Evolutionary conservation across 2,888 invertebrate species (phyloP), one percentile per base, ranked within the genome.

Genomic region (Drosophila barbarae): DNA sequence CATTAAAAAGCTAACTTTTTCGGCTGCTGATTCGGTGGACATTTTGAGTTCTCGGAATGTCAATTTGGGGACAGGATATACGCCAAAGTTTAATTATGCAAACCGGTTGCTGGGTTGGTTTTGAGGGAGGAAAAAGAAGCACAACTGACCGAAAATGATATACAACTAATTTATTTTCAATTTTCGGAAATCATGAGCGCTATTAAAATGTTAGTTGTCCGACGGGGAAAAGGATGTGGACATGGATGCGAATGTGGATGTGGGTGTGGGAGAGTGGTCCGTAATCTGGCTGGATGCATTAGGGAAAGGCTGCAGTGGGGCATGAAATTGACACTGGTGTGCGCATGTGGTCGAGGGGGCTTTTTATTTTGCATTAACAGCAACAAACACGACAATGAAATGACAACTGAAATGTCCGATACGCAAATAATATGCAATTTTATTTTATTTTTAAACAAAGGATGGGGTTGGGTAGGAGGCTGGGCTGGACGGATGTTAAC

Each of bases 371-470:
- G 80, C 85, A 82, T 82, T 82, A 85, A 83, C 85, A 85, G 84
- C 83, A 82, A 83, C 80, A 80, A 84, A 77, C 72, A 79, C 79
- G 80, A 77, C 80, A 83, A 87, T 83, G 76, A 86, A 88, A 85
- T 88, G 89, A 88, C 88, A 88, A 86, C 87, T 87, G 88, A 88
- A 88, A 88, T 83, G 87, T 86, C 87, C 88, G 87, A 88, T 80
- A 69, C 80, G 77, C 80, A 79, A 79, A 85, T 83, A 84, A 82
- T 84, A 83, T 85, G 77, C 74, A 80, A 85, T 82, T 82, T 82
- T 85, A 82, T 82, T 82, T 85, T 85, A 85, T 83, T 75, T 49
- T 84, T 67, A 69, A 72, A 69, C 61, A 56, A 69, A 36, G 44
- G 36, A 18, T 2, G 28, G 10, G 49, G 7, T 2, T 38, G 13